Evolutionary conservation across 1,140 invertebrate species (phyloP).

Genomic region (Rhopalosiphum maidis): DNA sequence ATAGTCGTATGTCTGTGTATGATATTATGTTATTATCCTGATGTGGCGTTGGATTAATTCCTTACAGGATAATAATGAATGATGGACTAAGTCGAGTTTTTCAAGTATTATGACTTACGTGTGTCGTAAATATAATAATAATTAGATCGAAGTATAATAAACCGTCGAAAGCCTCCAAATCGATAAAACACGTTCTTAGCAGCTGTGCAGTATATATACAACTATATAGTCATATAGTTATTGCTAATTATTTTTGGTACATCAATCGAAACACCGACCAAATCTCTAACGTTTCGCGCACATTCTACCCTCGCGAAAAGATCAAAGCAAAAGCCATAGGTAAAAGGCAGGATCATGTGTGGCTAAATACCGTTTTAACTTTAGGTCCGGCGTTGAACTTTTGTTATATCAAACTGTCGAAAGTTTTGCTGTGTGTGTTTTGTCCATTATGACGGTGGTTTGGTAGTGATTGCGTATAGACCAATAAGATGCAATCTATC

Average conservation of each 20-base stretch:
- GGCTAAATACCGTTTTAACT: not conserved
- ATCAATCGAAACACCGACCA: not conserved
- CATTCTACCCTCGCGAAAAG: not conserved
- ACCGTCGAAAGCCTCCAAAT: not conserved
- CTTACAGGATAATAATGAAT: conserved; percentile 1
- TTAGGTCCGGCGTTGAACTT: not conserved
- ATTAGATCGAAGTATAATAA: not conserved
- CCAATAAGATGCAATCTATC: not conserved
- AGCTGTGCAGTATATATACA: not conserved
- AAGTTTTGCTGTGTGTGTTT: conserved; percentile 29
- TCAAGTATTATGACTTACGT: not conserved
- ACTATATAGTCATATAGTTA: not conserved
- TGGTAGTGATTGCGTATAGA: not conserved
- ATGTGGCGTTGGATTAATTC: not conserved
- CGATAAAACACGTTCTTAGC: not conserved
- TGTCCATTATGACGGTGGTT: not conserved
- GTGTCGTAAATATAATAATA: not conserved
- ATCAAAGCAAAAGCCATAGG: not conserved
- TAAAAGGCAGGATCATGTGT: not conserved
- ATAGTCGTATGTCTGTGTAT: not conserved
- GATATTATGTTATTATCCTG: not conserved
- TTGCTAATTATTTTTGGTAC: conserved; percentile 14
- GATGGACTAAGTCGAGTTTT: not conserved
- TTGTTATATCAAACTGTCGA: conserved; percentile 14
- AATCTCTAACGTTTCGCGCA: not conserved